Evolutionary conservation across 2,888 invertebrate genomes (phyloP), one percentile per base, ranked within the genome.

Genomic region (Bombylius major): DNA sequence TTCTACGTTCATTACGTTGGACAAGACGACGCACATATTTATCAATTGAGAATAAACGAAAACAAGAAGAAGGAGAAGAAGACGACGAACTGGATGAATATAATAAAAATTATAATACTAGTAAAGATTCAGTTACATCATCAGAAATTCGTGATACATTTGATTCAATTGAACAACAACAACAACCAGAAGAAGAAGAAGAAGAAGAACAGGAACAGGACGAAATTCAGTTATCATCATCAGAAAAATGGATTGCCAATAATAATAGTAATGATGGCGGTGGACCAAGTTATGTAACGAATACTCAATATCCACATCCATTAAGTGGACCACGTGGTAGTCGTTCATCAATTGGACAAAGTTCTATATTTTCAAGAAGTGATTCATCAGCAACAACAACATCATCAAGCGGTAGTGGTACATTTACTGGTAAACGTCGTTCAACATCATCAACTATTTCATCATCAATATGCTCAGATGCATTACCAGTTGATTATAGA

Each of bases 1-100:
- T 74, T 67, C 67, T 74, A 64, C 72, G 73, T 63, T 71, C 73
- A 63, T 69, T 74, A 60, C 71, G 70, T 64, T 73, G 73, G 73
- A 67, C 68, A 53, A 65, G 71, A 36, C 66, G 66, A 47, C 61
- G 62, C 33, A 53, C 60, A 34, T 61, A 46, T 12, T 47, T 47
- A 9, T 23, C 42, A 13, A 39, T 33, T 14, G 32, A 42, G 32
- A 32, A 51, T 51, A 51, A 51, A 47, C 47, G 36, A 50, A 39
- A 55, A 31, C 14, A 46, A 36, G 36, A 45, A 45, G 33, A 23
- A 13, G 5, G 13, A n/a, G 36, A 46, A 47, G 32, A 9, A 12
- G 47, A 39, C 9, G 55, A 55, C 46, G 13, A 55, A 50, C 45
- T 50, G 50, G 50, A 50, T 31, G 5, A 6, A 47, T 9, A 47